Base-by-base conservation (phyloP, 64 coral and sea anemone species). In the Pocillopora verrucosa region DNA sequence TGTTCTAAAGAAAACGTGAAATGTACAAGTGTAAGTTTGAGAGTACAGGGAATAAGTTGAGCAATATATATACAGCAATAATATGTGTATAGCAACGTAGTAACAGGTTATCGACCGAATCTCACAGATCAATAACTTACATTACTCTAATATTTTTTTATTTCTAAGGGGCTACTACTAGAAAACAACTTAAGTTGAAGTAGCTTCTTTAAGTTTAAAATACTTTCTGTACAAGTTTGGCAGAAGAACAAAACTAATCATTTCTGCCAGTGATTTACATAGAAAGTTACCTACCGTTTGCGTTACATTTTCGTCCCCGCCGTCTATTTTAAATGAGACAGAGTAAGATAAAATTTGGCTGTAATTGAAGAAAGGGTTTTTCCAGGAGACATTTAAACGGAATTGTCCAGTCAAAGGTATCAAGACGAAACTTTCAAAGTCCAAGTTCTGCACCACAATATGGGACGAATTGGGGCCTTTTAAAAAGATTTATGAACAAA, bases 361-460 rank as follows among this genome's bases (percentile, higher is more conserved):
- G 36, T 84, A 91, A 5, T 84, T 77, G 58, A 91, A 91, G 22
- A 25, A 20, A 11, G 89, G 89, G 45, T 83, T 90, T 7, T 35
- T 4, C 89, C 89, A 90, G 9, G 89, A 60, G 16, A 90, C 73
- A 45, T 90, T 90, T 6, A 90, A 4, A 7, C 9, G 11, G 24
- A 76, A 76, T 20, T n/a, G 15, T 11, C 36, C 82, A 36, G 80
- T 82, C 63, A 36, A 30, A 19, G 36, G 80, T 24, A 16, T 45
- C 11, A 62, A 79, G 6, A 36, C 58, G 36, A 57, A 62, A 4
- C 61, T 25, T 11, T 63, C 19, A 5, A 76, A 22, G 17, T 13
- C 67, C 65, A 84, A 38, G 63, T 13, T 57, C 0, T n/a, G 64
- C 14, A 56, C 75, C 0, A 35, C 38, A 9, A 83, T 61, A 5